Evolutionary conservation across 2,113 vertebrate genomes (phyloP).

Genomic region (Phylloscopus trochiloides): DNA sequence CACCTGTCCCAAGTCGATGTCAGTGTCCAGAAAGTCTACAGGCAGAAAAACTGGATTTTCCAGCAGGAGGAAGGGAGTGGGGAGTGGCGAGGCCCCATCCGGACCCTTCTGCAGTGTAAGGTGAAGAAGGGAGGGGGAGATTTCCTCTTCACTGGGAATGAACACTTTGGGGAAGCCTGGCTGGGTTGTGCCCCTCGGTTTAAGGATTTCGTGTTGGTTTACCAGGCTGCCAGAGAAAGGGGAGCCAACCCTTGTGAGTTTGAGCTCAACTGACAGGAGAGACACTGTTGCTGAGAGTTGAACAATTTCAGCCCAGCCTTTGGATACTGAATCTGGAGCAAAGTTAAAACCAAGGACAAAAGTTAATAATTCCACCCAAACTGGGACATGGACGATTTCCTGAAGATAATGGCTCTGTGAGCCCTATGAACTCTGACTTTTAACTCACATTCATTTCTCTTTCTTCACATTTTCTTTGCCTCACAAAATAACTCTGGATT

Average conservation of each 20-base stretch:
- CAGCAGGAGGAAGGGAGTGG: constrained; percentile 35
- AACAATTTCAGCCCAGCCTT: not conserved
- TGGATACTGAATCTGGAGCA: not conserved
- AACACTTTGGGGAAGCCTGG: constrained; percentile 86
- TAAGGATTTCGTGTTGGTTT: constrained; percentile 78
- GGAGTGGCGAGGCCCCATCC: constrained; percentile 71
- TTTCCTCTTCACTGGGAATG: constrained; percentile 82
- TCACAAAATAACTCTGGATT: not conserved
- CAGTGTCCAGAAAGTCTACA: constrained; percentile 60
- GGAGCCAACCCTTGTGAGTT: constrained; percentile 78
- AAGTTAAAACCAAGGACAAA: not conserved
- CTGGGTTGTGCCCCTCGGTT: constrained; percentile 83
- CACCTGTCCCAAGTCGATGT: constrained; percentile 75
- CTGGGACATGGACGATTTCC: not conserved
- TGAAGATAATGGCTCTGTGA: not conserved
- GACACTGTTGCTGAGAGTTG: not conserved
- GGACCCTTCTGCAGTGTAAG: constrained; percentile 71
- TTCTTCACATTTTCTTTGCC: not conserved
- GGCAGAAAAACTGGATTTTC: constrained; percentile 78
- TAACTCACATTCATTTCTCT: not conserved
- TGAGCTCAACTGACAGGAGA: constrained; percentile 66
- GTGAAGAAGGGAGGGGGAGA: constrained; percentile 79
- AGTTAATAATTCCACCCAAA: not conserved
- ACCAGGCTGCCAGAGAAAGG: constrained; percentile 65
- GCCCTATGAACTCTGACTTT: not conserved